Conservation (phyloP, 2,113 vertebrate species). For the Spea multiplicata region DNA sequence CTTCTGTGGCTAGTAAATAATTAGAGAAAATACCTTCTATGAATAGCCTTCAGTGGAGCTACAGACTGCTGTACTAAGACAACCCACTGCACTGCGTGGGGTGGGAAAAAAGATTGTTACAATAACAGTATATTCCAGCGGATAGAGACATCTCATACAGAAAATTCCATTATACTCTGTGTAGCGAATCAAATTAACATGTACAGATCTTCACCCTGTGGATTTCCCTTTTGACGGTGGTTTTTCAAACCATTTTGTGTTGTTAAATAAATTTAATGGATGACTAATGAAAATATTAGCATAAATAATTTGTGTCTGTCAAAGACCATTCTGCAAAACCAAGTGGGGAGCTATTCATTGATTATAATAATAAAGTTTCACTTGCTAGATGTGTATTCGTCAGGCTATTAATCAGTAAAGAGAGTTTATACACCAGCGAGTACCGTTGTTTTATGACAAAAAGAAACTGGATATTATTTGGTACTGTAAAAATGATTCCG, state of each 20-base stretch:
- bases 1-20: constrained; percentile 29
- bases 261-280: not conserved
- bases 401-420: not conserved
- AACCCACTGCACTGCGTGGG: not conserved
- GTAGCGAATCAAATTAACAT: constrained; percentile 27
- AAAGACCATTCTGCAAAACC: not conserved
- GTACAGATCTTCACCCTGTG: not conserved
- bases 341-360: not conserved
- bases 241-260: not conserved
- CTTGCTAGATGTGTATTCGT: not conserved
- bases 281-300: constrained; percentile 18
- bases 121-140: constrained; percentile 10
- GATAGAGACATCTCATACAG: constrained; percentile 32
- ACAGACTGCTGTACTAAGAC: constrained; percentile 28
- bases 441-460: too few species aligned
- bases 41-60: constrained; percentile 24
- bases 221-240: constrained; percentile 1
- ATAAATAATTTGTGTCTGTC: constrained; percentile 20
- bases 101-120: constrained; percentile 12
- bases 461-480: too few species aligned
- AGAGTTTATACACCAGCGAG: too few species aligned
- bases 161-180: constrained; percentile 23
- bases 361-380: not conserved
- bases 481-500: too few species aligned
- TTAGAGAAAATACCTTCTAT: constrained; percentile 42